phyloP scores from a whole-genome alignment of 2,797 vertebrate species.

The Danio aesculapii region DNA sequence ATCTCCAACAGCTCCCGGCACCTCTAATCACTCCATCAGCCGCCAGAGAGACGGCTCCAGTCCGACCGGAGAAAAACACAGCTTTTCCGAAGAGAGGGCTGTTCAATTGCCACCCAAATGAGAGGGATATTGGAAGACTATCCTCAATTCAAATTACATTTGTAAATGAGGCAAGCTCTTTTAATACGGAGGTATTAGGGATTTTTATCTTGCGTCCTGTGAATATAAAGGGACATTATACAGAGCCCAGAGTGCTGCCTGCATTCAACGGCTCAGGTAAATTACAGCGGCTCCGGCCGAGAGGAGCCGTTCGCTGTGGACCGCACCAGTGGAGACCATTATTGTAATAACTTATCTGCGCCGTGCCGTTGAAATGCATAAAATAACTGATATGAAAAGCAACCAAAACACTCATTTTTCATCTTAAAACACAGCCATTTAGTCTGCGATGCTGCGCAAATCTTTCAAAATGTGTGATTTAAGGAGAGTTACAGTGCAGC shows the following conservation, averaged over 20 bases:
- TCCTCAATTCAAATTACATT: constrained; percentile 90
- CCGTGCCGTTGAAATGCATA: background rate
- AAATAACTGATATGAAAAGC: constrained; percentile 23
- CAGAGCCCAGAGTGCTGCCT: constrained; percentile 25
- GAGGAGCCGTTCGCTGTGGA: constrained; percentile 39
- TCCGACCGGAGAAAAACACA: constrained; percentile 21
- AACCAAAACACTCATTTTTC: constrained; percentile 9
- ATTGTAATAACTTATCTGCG: constrained; percentile 31
- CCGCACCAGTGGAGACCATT: constrained; percentile 37
- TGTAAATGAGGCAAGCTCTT: constrained; percentile 90
- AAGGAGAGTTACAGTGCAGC: background rate
- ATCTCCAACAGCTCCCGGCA: constrained; percentile 85
- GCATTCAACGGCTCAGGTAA: constrained; percentile 43
- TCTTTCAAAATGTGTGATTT: background rate
- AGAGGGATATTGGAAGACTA: constrained; percentile 86
- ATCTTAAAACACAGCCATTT: constrained; percentile 3
- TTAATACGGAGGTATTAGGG: constrained; percentile 78
- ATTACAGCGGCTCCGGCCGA: constrained; percentile 47
- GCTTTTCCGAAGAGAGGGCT: constrained; percentile 69
- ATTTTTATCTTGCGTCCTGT: constrained; percentile 75
- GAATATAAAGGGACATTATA: constrained; percentile 69
- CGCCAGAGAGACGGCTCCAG: constrained; percentile 50
- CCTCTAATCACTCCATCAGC: constrained; percentile 94
- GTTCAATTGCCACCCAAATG: constrained; percentile 83
- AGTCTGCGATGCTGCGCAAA: background rate